These are phyloP conservation scores for Portevinia maculata DNA, from an alignment of 2,888 invertebrate species.

Conservation along the genomic window DNA sequence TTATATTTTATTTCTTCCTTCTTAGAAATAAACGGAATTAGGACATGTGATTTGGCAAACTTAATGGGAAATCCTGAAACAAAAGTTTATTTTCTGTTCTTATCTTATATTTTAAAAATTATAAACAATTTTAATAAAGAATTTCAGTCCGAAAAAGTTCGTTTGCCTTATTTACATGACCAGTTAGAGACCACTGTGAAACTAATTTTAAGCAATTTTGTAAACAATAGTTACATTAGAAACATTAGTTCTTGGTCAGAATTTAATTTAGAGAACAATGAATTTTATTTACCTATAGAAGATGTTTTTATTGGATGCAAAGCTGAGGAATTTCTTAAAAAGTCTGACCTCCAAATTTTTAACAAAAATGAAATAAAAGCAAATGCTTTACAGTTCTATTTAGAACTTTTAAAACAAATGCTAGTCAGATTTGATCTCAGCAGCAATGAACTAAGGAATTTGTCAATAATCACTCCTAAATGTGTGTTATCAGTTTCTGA, in stretches of 20 bases:
- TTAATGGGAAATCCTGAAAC: too few relatives aligned
- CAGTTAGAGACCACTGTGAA: constrained; percentile 12
- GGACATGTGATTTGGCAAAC: constrained; percentile 10
- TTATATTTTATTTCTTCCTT: too few relatives aligned
- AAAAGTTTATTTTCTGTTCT: too few relatives aligned
- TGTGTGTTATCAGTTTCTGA: neutral
- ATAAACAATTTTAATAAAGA: too few relatives aligned
- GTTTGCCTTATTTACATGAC: neutral
- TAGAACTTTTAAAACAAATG: constrained; percentile 10
- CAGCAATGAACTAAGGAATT: neutral
- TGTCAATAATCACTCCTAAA: neutral
- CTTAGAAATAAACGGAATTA: constrained; percentile 3
- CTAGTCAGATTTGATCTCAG: too few relatives aligned
- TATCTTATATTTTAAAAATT: constrained; percentile 8
- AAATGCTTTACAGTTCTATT: constrained; percentile 6
- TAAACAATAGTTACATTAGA: constrained; percentile 3
- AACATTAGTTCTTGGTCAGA: constrained; percentile 5
- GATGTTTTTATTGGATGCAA: too few relatives aligned
- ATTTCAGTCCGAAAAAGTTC: too few relatives aligned
- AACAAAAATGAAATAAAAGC: too few relatives aligned
- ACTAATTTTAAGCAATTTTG: constrained; percentile 16
- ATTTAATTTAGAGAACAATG: constrained; percentile 2
- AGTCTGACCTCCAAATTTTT: too few relatives aligned
- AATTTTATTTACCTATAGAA: too few relatives aligned
- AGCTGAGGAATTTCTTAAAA: too few relatives aligned